Evolutionary conservation across 2,113 vertebrate genomes (phyloP), one percentile per base, ranked within the genome.

Genomic region (Tragelaphus buxtoni): DNA sequence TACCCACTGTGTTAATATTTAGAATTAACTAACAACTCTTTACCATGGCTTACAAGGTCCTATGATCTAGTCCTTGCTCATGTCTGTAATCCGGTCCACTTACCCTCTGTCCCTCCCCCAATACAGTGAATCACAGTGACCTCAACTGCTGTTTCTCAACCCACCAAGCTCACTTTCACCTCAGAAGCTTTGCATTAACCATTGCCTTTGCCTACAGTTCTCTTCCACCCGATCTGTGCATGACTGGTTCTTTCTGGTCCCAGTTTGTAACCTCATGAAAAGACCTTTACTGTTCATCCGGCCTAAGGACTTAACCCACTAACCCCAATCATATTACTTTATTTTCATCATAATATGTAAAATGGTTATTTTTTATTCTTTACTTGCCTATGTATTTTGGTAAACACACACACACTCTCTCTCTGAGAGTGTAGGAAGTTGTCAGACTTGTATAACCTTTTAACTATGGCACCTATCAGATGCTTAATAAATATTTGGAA

Each of bases 341-440:
- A 39, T 83, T 97, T 95, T 72, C 7, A 72, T 49, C 65, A 72
- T 72, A 10, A 79, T 94, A 94, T 88, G 63, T 95, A 45, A 96
- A 93, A 90, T 76, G 10, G 17, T 14, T 65, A 45, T 39, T 85
- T 84, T 90, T 79, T 30, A 69, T 94, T 91, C 10, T 58, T 96
- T 58, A 9, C 39, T 94, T 87, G 79, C 81, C 26, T 86, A 3
- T 63, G 22, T 81, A 82, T 92, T 87, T 97, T 20, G 89, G 12
- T 77, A 72, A 72, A 32, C 26, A 39, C n/a, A 39, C 12, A n/a
- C 5, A 42, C 65, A 1, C 42, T 32, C 30, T 65, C 8, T 92
- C 6, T 69, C 26, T 61, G 35, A 81, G 26, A 89, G 86, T 60
- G 28, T 45, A n/a, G 45, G 4, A 92, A 74, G 28, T 63, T 56